Percentiles rank a stretch among this genome's conserved stretches.
Evolutionary conservation across 2,797 vertebrate genomes (phyloP).

Genomic region (Limosa lapponica): DNA sequence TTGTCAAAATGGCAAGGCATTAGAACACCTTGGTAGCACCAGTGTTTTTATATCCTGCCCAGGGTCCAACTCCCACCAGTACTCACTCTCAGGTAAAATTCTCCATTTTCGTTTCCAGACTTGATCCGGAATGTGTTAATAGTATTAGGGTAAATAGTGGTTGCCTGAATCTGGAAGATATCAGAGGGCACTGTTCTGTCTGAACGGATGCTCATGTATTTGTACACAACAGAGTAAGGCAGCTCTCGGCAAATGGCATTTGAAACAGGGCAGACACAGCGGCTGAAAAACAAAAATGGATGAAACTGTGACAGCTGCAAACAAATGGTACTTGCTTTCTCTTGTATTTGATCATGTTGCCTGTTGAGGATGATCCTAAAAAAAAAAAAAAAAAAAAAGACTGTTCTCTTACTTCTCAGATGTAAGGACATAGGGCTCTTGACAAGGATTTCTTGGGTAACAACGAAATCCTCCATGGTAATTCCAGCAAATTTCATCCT

Average conservation of each 20-base stretch:
- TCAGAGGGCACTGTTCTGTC: constrained; percentile 91
- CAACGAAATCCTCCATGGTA: constrained; percentile 94
- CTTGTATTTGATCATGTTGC: neutral
- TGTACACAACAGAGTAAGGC: constrained; percentile 92
- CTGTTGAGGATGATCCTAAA: neutral
- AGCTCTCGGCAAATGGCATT: constrained; percentile 84
- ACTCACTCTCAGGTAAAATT: constrained; percentile 88
- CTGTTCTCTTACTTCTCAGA: constrained; percentile 89
- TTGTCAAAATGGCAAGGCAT: neutral
- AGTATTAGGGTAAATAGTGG: constrained; percentile 91
- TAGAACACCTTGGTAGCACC: no score
- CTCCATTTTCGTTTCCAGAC: constrained; percentile 92
- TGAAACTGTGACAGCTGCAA: neutral
- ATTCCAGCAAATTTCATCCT: constrained; percentile 96
- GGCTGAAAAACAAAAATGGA: constrained; percentile 78
- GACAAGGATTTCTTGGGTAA: constrained; percentile 93
- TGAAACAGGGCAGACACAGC: constrained; percentile 88
- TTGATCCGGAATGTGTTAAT: constrained; percentile 97
- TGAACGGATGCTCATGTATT: constrained; percentile 96
- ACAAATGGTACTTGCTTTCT: neutral
- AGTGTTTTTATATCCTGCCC: neutral
- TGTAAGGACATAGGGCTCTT: constrained; percentile 89
- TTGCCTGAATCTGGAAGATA: constrained; percentile 98
- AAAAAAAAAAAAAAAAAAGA: neutral
- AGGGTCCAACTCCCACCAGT: neutral